Percentiles rank a stretch among this genome's conserved stretches.
These are phyloP conservation scores for Dolichotis patagonum DNA, from an alignment of 2,113 vertebrate species.

Conservation along the genomic window DNA sequence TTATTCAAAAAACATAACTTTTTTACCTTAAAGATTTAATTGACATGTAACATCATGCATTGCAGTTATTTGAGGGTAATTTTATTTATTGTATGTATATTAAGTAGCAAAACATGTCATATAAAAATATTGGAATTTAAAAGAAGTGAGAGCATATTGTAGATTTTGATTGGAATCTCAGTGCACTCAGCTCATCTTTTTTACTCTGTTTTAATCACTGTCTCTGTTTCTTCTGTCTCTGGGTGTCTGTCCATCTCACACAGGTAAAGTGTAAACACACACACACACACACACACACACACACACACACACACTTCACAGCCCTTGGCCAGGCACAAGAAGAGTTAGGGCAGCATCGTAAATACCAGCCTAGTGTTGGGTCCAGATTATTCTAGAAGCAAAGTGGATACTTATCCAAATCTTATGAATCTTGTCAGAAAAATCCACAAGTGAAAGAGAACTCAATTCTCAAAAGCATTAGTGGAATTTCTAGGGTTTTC, in stretches of 20 bases:
- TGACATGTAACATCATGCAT: neutral
- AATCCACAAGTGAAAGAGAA: neutral
- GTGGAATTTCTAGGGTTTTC: neutral
- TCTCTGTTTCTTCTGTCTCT: neutral
- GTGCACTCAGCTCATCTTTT: neutral
- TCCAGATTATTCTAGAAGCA: neutral
- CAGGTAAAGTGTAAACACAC: neutral
- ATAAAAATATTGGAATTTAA: neutral
- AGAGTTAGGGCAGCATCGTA: rapidly evolving
- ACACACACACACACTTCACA: too few relatives aligned
- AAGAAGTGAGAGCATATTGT: neutral
- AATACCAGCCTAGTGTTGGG: neutral
- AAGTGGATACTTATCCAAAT: rapidly evolving
- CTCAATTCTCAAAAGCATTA: neutral
- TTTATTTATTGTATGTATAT: neutral
- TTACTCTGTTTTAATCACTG: neutral
- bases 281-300: neutral
- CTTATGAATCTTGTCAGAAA: neutral
- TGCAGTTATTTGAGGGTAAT: neutral
- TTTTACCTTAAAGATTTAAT: neutral
- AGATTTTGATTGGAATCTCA: neutral
- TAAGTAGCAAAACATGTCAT: neutral
- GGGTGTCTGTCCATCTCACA: neutral
- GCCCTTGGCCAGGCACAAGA: rapidly evolving
- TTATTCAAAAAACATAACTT: neutral